Evolutionary conservation across 2,888 invertebrate genomes (phyloP).

Genomic region (Volucella bombylans): DNA sequence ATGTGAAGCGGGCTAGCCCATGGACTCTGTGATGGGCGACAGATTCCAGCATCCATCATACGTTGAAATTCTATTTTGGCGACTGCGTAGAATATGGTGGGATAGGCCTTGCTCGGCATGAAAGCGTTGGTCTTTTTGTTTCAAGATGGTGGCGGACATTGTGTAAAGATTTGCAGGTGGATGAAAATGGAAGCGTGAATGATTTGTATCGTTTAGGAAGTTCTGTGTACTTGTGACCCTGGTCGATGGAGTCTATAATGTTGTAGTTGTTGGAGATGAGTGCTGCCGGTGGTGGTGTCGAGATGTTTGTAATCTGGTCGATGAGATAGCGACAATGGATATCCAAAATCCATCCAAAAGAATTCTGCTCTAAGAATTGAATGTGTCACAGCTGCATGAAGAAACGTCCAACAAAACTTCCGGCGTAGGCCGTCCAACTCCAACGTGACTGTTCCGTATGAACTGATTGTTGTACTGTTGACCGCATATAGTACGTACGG

Average conservation of each 20-base stretch:
- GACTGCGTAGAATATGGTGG: constrained; percentile 1
- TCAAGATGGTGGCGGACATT: constrained; percentile 13
- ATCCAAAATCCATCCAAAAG: no score
- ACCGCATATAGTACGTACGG: no score
- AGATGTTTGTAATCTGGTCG: no score
- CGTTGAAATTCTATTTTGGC: neutral
- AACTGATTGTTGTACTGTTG: no score
- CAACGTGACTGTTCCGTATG: no score
- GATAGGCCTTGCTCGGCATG: constrained; percentile 27
- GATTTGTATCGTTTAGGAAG: neutral
- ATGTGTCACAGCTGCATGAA: no score
- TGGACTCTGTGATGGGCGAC: constrained; percentile 80
- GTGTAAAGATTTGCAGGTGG: neutral
- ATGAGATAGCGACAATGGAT: no score
- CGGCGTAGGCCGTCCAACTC: no score
- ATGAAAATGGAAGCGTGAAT: constrained; percentile 15
- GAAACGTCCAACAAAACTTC: no score
- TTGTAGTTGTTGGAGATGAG: neutral
- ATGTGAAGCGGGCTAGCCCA: constrained; percentile 81
- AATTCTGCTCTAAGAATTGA: no score
- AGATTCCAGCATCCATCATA: constrained; percentile 74
- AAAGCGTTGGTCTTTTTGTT: constrained; percentile 16
- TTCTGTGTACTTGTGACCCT: constrained; percentile 4
- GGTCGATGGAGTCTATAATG: neutral
- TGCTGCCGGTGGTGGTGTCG: constrained; percentile 3